Evolutionary conservation across 2,113 vertebrate genomes (phyloP), one percentile per base, ranked within the genome.

Genomic region (Machaerirhynchus nigripectus): DNA sequence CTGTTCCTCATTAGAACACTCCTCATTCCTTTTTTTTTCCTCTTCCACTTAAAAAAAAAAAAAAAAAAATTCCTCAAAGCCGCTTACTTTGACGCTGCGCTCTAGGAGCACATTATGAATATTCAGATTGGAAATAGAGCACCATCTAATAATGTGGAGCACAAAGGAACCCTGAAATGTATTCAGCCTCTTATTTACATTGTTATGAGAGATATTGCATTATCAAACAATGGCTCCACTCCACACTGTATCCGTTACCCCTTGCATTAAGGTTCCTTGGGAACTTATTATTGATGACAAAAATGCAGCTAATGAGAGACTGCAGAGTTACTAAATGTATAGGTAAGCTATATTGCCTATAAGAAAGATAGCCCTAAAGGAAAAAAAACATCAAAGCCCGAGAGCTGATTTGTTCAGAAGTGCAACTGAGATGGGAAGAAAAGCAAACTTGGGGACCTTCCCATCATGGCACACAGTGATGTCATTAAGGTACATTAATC

Each of bases 51-150:
- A 83, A 93, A 93, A 96, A 94, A 96, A 83, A 93, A 93, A 96
- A 94, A 96, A 92, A 91, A 81, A 90, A 15, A 75, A 70, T 80
- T 92, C 90, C 95, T 97, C 92, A 89, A 96, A 97, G 95, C 86
- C 78, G 85, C 90, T 91, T 93, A 91, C 85, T 97, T 95, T 61
- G 3, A 47, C 14, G 64, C 70, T 82, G 86, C 94, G 89, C 67
- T 73, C 95, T 93, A 97, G 89, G 91, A 97, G 93, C 59, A 83
- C n/a, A 87, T 92, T 95, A 96, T 97, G 96, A 97, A 96, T 97
- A 97, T 97, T 97, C 96, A 93, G 74, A 96, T 71, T 78, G 94
- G 91, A 97, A 95, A 97, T 88, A 93, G 95, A 87, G 73, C 77
- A 80, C 84, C 55, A 44, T 76, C 93, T 86, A 84, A 92, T 94